Percentiles rank a stretch among this genome's conserved stretches.
Conservation (phyloP, 2,113 vertebrate genomes). For the Oxyruncus cristatus region DNA sequence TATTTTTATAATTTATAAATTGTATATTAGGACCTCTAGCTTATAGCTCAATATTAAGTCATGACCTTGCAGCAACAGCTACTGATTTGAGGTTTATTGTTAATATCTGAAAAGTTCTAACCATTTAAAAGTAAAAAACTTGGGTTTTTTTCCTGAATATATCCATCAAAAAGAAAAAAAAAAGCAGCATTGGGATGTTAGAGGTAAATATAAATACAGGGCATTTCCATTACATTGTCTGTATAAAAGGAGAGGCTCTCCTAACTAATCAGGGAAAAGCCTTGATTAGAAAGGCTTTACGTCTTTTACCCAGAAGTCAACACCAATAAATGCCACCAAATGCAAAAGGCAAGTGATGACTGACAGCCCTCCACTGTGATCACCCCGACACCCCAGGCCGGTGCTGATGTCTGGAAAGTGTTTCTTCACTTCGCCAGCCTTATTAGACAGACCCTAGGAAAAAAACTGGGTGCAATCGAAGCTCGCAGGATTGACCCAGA, state of each 20-base stretch:
- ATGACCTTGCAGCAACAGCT: not conserved
- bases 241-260: not conserved
- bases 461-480: not conserved
- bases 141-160: not conserved
- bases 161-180: not conserved
- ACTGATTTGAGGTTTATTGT: not conserved
- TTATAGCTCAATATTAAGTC: not conserved
- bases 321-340: not conserved
- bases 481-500: not conserved
- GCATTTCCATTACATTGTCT: not conserved
- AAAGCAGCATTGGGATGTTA: not conserved
- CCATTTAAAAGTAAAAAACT: not conserved
- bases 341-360: not conserved
- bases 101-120: not conserved
- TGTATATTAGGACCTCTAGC: not conserved
- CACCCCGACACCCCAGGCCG: not conserved
- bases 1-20: no score
- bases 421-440: not conserved
- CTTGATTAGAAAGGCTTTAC: not conserved
- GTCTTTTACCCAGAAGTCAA: not conserved
- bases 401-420: rapidly evolving
- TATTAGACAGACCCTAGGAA: not conserved
- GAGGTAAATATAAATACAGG: not conserved
- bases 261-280: not conserved
- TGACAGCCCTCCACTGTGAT: not conserved